Conservation (phyloP, 2,113 vertebrate genomes). For the Ardeotis arabs region DNA sequence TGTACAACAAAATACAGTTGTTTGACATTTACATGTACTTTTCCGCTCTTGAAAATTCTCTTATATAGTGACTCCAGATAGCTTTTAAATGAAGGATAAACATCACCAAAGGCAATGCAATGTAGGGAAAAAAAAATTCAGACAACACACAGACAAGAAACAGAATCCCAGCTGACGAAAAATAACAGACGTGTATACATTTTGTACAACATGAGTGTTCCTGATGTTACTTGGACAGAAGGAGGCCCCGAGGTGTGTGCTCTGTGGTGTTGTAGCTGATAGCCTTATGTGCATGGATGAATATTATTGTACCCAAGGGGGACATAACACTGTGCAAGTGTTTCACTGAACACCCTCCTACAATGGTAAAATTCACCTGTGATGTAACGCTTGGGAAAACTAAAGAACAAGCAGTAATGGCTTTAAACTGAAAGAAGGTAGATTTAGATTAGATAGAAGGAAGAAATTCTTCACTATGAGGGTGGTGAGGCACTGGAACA, state of each 20-base stretch:
- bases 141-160: background rate
- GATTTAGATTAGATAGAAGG: no score
- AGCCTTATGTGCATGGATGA: background rate
- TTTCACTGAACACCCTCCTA: background rate
- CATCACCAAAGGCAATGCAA: background rate
- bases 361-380: background rate
- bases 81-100: slow-evolving; percentile 10
- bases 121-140: background rate
- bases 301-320: background rate
- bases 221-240: background rate
- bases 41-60: background rate
- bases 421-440: no score
- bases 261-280: background rate
- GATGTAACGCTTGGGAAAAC: background rate
- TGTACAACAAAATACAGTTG: background rate
- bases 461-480: no score
- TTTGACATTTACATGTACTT: slow-evolving; percentile 28
- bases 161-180: background rate
- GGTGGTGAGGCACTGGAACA: no score
- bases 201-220: background rate
- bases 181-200: background rate
- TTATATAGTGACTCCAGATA: background rate
- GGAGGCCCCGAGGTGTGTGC: background rate
- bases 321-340: background rate
- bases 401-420: background rate